A percentile compares a stretch with the other conserved stretches of the same genome.
Evolutionary conservation across 2,888 invertebrate genomes (phyloP).

Genomic region (Scaeva pyrastri): DNA sequence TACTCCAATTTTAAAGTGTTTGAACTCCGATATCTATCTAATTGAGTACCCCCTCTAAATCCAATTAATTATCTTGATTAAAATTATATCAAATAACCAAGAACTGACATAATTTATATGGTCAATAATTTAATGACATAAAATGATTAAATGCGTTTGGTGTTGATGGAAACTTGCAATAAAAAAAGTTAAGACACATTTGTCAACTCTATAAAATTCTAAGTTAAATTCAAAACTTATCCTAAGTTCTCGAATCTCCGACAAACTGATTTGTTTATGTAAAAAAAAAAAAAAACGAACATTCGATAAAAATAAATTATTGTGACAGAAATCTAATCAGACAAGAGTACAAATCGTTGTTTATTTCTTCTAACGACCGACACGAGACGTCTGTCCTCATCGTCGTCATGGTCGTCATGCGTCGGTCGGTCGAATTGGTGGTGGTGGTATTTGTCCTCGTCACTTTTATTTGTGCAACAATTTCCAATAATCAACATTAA

Average conservation of each 20-base stretch:
- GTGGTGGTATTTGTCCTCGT: constrained; percentile 27
- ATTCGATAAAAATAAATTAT: background rate
- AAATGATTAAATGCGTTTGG: background rate
- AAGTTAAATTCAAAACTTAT: background rate
- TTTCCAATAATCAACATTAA: constrained; percentile 63
- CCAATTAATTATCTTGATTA: background rate
- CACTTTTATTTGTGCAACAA: constrained; percentile 57
- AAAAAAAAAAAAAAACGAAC: background rate
- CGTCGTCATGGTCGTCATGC: background rate
- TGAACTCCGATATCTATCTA: too few species aligned
- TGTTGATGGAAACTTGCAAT: background rate
- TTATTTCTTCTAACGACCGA: constrained; percentile 53
- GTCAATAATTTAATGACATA: background rate
- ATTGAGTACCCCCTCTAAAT: background rate
- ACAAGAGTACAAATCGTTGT: constrained; percentile 68
- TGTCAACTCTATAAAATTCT: background rate
- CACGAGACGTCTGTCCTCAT: background rate
- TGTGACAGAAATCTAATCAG: constrained; percentile 64
- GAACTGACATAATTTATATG: too few species aligned
- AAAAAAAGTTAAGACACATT: background rate
- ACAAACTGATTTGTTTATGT: constrained; percentile 12
- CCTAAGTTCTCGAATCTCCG: background rate
- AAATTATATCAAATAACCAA: background rate
- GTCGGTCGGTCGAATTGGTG: background rate
- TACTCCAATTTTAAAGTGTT: too few species aligned